Percentiles rank a stretch among this genome's conserved stretches.
phyloP scores from a whole-genome alignment of 1,140 invertebrate genomes.

The Teleopsis dalmanni region DNA sequence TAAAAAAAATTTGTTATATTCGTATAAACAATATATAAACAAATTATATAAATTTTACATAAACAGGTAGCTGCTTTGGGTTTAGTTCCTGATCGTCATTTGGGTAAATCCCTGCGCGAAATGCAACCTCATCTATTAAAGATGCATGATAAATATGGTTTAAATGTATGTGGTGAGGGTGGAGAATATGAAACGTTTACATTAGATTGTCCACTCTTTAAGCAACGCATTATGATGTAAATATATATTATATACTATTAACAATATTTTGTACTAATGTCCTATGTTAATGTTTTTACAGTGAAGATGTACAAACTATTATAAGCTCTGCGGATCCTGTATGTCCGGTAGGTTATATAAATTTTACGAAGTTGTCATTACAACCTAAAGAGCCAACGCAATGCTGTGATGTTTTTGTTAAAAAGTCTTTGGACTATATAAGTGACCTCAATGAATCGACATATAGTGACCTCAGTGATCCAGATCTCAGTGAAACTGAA shows the following conservation, averaged over 20 bases:
- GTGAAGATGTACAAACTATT: constrained; percentile 80
- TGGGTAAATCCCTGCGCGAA: constrained; percentile 78
- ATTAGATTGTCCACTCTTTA: constrained; percentile 92
- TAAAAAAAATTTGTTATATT: too few species aligned
- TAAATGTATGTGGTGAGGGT: constrained; percentile 98
- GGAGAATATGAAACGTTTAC: constrained; percentile 99
- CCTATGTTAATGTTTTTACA: constrained; percentile 32
- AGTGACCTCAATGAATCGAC: constrained; percentile 53
- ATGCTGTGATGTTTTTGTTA: constrained; percentile 42
- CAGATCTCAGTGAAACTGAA: constrained; percentile 53
- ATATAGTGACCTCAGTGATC: constrained; percentile 55
- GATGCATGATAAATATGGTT: constrained; percentile 89
- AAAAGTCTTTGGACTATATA: constrained; percentile 52
- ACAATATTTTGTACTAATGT: not conserved
- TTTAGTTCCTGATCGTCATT: constrained; percentile 74
- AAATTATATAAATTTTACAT: too few species aligned
- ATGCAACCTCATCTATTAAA: constrained; percentile 77
- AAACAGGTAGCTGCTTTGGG: constrained; percentile 81
- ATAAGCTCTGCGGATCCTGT: constrained; percentile 85
- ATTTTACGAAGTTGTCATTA: constrained; percentile 72
- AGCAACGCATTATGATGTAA: constrained; percentile 83
- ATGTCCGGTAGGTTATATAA: constrained; percentile 87
- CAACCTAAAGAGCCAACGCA: constrained; percentile 50
- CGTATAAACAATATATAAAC: too few species aligned
- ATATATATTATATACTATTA: constrained; percentile 42